Evolutionary conservation across 2,888 invertebrate species (phyloP).

Genomic region (Chrysina gloriosa): DNA sequence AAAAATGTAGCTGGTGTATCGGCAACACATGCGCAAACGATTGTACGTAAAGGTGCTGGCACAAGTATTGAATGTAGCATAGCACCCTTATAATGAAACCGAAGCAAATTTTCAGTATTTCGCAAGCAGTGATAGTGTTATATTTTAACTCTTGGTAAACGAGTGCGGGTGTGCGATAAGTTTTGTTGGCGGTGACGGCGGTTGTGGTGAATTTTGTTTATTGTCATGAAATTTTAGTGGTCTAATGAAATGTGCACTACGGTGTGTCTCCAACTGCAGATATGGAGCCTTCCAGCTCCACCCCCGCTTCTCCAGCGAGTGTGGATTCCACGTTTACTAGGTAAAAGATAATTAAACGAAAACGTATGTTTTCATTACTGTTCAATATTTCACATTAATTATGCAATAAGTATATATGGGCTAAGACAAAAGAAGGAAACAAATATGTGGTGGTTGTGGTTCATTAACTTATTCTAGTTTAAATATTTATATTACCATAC

Average conservation of each 20-base stretch:
- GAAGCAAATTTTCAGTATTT: slow-evolving; percentile 34
- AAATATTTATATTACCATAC: too few species aligned
- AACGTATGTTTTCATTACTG: neutral
- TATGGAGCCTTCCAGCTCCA: slow-evolving; percentile 65
- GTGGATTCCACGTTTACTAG: slow-evolving; percentile 64
- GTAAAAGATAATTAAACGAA: slow-evolving; percentile 47
- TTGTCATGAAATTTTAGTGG: slow-evolving; percentile 45
- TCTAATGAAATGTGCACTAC: slow-evolving; percentile 43
- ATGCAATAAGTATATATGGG: too few species aligned
- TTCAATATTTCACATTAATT: too few species aligned
- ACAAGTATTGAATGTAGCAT: slow-evolving; percentile 53
- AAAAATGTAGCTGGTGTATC: slow-evolving; percentile 47
- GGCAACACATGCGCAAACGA: slow-evolving; percentile 52
- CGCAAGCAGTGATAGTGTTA: neutral
- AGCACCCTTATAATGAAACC: slow-evolving; percentile 50
- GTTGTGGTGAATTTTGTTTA: slow-evolving; percentile 37
- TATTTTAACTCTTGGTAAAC: neutral
- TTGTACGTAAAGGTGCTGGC: slow-evolving; percentile 47
- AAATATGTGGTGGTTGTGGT: too few species aligned
- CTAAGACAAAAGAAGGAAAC: too few species aligned
- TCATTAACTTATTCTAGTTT: too few species aligned
- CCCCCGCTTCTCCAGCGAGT: slow-evolving; percentile 60
- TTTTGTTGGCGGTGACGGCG: slow-evolving; percentile 25
- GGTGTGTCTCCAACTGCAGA: slow-evolving; percentile 26
- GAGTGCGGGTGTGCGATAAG: slow-evolving; percentile 3